Base-by-base conservation (phyloP, 2,888 invertebrate species). In the Aelia acuminata region DNA sequence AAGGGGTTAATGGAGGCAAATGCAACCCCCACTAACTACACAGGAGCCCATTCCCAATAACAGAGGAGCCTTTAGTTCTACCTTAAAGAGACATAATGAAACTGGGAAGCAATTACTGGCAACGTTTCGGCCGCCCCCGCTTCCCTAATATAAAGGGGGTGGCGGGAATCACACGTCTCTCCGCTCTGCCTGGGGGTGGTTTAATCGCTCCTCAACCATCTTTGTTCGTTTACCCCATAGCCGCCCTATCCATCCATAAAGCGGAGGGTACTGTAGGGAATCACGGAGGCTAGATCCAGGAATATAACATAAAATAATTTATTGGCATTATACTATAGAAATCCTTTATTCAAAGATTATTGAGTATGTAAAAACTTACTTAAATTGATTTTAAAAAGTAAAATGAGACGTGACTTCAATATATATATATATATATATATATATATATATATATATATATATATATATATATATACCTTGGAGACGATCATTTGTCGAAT, bases 91-190 rank as follows among this genome's bases (percentile, higher is more conserved):
- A 86, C 57, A 63, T 86, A 86, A 86, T 86, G 86, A 86, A 86
- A 86, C 86, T 57, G 86, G 86, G n/a, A 63, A 86, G 86, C 86
- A 86, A 86, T 86, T 86, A 86, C 86, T 86, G 50, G 13, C 39
- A 47, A 86, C 43, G 86, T 49, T 63, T 63, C 63, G 35, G 49
- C 35, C 11, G 39, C 63, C n/a, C 20, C 35, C 22, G 39, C 39
- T 13, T 26, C 57, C 11, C 26, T 31, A 43, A 39, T 75, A 75
- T 22, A 39, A 75, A 39, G 75, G 75, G 63, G 75, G 75, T 22
- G 75, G 35, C 39, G 18, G 35, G 20, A 39, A 39, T 75, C 75
- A 39, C 75, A 75, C 75, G 39, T 43, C 39, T 70, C 70, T 70
- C 31, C 15, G 35, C 70, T 70, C 31, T 31, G 35, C 11, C 35